Evolutionary conservation across 2,797 vertebrate species (phyloP), one percentile per base, ranked within the genome.

Genomic region (Mormyrus hasselquistii): DNA sequence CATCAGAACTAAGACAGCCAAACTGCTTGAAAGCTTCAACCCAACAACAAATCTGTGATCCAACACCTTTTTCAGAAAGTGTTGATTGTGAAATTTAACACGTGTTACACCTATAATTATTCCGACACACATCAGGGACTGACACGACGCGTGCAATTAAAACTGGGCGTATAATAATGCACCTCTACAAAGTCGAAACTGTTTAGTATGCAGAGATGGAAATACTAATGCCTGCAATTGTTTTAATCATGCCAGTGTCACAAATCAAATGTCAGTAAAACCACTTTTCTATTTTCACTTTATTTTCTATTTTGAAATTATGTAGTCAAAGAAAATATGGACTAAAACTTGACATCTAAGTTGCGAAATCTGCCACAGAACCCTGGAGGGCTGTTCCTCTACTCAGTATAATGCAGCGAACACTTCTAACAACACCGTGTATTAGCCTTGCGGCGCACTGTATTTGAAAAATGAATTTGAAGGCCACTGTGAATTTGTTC

Each of bases 51-150:
- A 41, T 34, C 19, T 88, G 79, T 50, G 90, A 62, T 16, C 65
- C 34, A 16, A 38, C 65, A 73, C 29, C 69, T 76, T 73, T 73
- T 41, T 41, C 69, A 41, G 69, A 34, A 16, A 76, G 69, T 76
- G 69, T 41, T 38, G 34, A 76, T 41, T 41, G 69, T 76, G 69
- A 76, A 38, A 76, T 34, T 76, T 76, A 41, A 76, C 69, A 76
- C 0, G 5, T 73, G 91, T 87, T 87, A 87, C n/a, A 87, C 57
- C 89, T 88, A 57, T 87, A 89, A 89, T 90, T 90, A 89, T 79
- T 65, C 65, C 53, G 55, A 25, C 50, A 89, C n/a, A 41, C 90
- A 87, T 55, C 86, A 89, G 73, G 57, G 73, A 87, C 76, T 57
- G 57, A 57, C 55, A 76, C 5, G 2, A 41, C 34, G 69, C 5